Conservation (phyloP, 2,797 vertebrate species). For the Eulemur albifrons region DNA sequence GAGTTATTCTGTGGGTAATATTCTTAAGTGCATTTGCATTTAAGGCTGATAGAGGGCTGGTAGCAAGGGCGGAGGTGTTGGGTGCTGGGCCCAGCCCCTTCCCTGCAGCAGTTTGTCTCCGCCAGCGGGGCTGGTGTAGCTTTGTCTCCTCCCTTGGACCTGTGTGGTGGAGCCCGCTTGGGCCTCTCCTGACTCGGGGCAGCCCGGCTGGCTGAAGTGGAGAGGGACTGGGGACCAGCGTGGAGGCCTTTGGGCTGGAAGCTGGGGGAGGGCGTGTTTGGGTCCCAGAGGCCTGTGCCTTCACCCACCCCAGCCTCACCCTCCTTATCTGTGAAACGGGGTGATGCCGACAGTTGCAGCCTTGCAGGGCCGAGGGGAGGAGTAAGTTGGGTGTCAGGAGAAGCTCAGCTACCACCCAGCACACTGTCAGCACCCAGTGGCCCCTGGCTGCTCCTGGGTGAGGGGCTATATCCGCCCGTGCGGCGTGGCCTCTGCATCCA, state of each 20-base stretch:
- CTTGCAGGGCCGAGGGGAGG: neutral
- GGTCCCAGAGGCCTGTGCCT: neutral
- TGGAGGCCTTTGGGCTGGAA: constrained; percentile 64
- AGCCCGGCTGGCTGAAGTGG: neutral
- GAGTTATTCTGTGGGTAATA: fast-evolving
- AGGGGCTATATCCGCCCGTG: fast-evolving
- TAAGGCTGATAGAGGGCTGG: neutral
- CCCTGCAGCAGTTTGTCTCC: neutral
- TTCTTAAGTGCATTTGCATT: fast-evolving
- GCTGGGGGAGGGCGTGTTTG: neutral
- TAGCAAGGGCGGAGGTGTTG: no score
- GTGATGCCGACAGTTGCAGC: neutral
- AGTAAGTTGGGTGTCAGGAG: fast-evolving
- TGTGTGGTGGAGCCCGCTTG: fast-evolving
- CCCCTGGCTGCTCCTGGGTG: neutral
- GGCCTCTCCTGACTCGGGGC: neutral
- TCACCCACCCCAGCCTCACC: neutral
- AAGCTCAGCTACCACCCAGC: neutral
- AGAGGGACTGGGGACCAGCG: constrained; percentile 62
- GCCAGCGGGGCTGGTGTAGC: no score
- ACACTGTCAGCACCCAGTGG: fast-evolving
- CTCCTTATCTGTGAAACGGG: neutral
- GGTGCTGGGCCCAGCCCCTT: fast-evolving
- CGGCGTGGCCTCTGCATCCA: fast-evolving
- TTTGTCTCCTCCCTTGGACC: fast-evolving